Base-by-base conservation (phyloP, 2,888 invertebrate species). In the Lagria hirta region DNA sequence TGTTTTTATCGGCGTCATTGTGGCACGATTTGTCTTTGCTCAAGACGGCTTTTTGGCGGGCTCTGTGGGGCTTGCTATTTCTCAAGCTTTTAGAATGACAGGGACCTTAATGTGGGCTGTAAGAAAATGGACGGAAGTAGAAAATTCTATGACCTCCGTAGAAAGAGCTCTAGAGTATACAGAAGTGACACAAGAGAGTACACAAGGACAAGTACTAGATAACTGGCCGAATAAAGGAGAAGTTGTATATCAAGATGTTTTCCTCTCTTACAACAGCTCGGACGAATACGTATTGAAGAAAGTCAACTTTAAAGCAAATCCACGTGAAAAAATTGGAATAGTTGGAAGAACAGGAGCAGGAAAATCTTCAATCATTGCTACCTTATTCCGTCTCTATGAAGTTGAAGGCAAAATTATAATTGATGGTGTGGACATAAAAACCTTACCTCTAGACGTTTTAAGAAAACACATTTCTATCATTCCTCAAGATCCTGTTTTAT, bases 311-410 rank as follows among this genome's bases (percentile, higher is more conserved):
- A 67, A 72, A 0, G 81, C 89, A 33, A 76, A 83, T 58, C 75
- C 83, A 8, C 80, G 81, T 36, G 80, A 81, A 73, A 86, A 85
- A 74, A 77, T 88, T 14, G 89, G 88, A 4, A 82, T 90, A 3
- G 85, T 88, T 3, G 90, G 90, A 0, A 73, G 90, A 58, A 91
- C 90, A 0, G 91, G 91, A 0, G 89, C 90, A 1, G 90, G 89
- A n/a, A 88, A 88, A 66, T 84, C 86, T 0, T 86, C 87, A 0
- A 69, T 88, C 30, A 83, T 88, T 57, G 76, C 85, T 0, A 84
- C 87, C 1, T 71, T 94, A 13, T 93, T 92, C 70, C 72, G 83
- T 37, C 43, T 97, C 46, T 84, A 88, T 4, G 84, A 84, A 48
- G 76, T 84, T 32, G 82, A 83, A 27, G 96, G 96, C 0, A 73